Evolutionary conservation across 2,888 invertebrate genomes (phyloP).

Genomic region (Ochropleura leucogaster): DNA sequence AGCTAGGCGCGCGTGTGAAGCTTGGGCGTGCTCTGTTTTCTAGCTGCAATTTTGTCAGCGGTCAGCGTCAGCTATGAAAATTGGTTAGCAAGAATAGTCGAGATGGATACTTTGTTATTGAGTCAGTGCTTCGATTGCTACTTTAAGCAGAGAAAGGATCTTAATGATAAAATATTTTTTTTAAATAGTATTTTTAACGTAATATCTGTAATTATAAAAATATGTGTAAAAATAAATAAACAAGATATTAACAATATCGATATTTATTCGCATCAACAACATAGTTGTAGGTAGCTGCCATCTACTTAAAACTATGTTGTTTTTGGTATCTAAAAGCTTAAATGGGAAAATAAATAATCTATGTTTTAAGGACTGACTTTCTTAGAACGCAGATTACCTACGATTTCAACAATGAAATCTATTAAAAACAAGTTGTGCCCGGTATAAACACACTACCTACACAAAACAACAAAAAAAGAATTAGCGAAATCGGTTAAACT

Average conservation of each 20-base stretch:
- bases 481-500: too few relatives aligned
- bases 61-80: slow-evolving; percentile 6
- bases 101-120: neutral
- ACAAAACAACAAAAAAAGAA: too few relatives aligned
- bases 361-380: neutral
- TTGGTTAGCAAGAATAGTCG: slow-evolving; percentile 8
- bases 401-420: neutral
- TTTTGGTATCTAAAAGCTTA: neutral
- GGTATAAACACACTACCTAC: too few relatives aligned
- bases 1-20: neutral
- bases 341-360: neutral
- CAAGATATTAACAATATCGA: too few relatives aligned
- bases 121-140: neutral
- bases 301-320: too few relatives aligned
- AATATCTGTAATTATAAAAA: too few relatives aligned
- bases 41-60: neutral
- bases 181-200: too few relatives aligned
- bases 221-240: too few relatives aligned
- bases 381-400: neutral
- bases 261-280: too few relatives aligned
- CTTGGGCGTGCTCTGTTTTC: neutral
- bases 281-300: too few relatives aligned
- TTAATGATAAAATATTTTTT: neutral
- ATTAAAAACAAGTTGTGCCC: neutral
- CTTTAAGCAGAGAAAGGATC: neutral